Percentiles rank a stretch among this genome's conserved stretches.
These are phyloP conservation scores for Ricordea florida DNA, from an alignment of 92 coral and sea anemone genomes.

Conservation along the genomic window DNA sequence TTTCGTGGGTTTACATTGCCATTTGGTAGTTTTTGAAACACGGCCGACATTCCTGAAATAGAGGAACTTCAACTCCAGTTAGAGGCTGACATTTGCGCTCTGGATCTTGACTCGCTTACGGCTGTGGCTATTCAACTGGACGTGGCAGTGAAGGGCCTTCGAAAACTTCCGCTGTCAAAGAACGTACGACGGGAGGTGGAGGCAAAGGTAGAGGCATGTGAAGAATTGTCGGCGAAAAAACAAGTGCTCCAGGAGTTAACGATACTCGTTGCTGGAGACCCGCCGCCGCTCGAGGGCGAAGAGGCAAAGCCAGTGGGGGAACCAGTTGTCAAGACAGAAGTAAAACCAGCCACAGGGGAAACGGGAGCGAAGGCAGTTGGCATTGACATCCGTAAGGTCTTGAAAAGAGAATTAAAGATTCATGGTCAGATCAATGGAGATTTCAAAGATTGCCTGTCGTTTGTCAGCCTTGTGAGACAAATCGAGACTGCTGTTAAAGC, in stretches of 20 bases:
- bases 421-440: conserved; percentile 28
- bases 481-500: too few species aligned
- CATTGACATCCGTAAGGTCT: conserved; percentile 15
- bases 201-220: background rate
- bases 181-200: background rate
- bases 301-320: background rate
- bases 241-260: background rate
- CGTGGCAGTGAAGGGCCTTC: background rate
- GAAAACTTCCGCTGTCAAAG: background rate
- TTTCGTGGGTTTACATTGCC: too few species aligned
- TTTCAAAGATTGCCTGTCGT: too few species aligned
- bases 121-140: background rate
- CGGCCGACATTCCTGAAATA: too few species aligned
- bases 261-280: background rate
- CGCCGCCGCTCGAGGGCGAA: background rate
- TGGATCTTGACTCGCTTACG: background rate
- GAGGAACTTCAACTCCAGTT: too few species aligned
- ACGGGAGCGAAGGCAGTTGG: background rate
- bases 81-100: too few species aligned
- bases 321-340: background rate
- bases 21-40: too few species aligned
- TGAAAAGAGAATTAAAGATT: conserved; percentile 38
- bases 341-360: background rate
- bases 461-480: too few species aligned
- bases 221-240: background rate